Base-by-base conservation (phyloP, 2,888 invertebrate genomes). In the Nymphalis c-album region DNA sequence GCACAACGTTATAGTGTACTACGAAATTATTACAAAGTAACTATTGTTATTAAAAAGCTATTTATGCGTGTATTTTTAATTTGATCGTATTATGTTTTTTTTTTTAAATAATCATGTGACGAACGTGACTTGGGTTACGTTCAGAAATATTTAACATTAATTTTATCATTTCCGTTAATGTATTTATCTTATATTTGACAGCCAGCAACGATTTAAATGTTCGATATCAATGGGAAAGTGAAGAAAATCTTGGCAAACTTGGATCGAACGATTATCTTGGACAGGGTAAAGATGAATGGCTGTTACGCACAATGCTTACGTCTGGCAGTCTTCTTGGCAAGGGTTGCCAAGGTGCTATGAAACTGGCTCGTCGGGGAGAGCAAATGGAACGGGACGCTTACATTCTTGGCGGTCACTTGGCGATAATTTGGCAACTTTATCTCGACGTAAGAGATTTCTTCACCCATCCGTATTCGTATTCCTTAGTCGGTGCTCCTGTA, bases 341-440 rank as follows among this genome's bases (percentile, higher is more conserved):
- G 60, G 91, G 91, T 10, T 91, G 91, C 74, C 88, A 90, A 62
- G 88, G 81, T 0, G 91, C 91, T 5, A 90, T 91, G 89, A 91
- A 87, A 71, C 78, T 91, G 1, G 84, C 90, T 4, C 72, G 75
- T 3, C 79, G 77, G 2, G 85, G 85, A 0, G 77, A 78, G 46
- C 77, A 83, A 2, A 78, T 85, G 77, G 90, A 91, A 64, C 79
- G 76, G 17, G 80, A 87, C 57, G 91, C 91, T 0, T 91, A 91
- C 73, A 80, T 77, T 47, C 81, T 91, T 5, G 91, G 91, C 2
- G 90, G 90, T 0, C 91, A 91, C 68, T 77, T 91, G 53, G 90
- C 89, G 0, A 71, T 91, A 17, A 76, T 90, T n/a, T 91, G 91
- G 91, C 91, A 91, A 73, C 76, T 91, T 0, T 86, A 91, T 68